A percentile compares a stretch with the other conserved stretches of the same genome.
Conservation (phyloP, 2,888 invertebrate species). For the Diaphora mendica region DNA sequence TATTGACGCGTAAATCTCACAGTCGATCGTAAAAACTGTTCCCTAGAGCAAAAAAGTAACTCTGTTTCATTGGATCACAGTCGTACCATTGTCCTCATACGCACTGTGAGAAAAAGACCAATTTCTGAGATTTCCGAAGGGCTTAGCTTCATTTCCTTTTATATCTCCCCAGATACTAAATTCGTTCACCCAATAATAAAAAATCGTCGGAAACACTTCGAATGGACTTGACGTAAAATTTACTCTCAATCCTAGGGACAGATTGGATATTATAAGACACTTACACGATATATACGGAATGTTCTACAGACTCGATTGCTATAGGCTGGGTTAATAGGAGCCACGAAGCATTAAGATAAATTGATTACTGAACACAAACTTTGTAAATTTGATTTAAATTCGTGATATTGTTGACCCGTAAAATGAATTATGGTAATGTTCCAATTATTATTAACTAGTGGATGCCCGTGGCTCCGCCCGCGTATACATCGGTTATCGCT, state of each 20-base stretch:
- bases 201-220: slow-evolving; percentile 79
- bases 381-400: slow-evolving; percentile 2
- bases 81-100: slow-evolving; percentile 81
- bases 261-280: slow-evolving; percentile 74
- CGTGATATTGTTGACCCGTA: too few species aligned
- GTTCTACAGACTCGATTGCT: slow-evolving; percentile 52
- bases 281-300: slow-evolving; percentile 56
- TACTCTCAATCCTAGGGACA: slow-evolving; percentile 70
- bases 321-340: slow-evolving; percentile 17
- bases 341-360: slow-evolving; percentile 10
- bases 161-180: slow-evolving; percentile 86
- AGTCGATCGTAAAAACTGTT: slow-evolving; percentile 81
- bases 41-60: slow-evolving; percentile 75
- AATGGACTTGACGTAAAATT: slow-evolving; percentile 80
- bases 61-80: slow-evolving; percentile 77
- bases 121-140: slow-evolving; percentile 86
- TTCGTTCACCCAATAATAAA: slow-evolving; percentile 85
- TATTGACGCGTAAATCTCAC: slow-evolving; percentile 77
- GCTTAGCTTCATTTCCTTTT: slow-evolving; percentile 86
- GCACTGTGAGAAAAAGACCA: slow-evolving; percentile 81
- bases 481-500: too few species aligned
- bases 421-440: too few species aligned
- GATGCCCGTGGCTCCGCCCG: too few species aligned
- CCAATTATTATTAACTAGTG: too few species aligned
- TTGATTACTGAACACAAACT: slow-evolving; percentile 11